Evolutionary conservation across 2,888 invertebrate species (phyloP).

Genomic region (Stomorhina lunata): DNA sequence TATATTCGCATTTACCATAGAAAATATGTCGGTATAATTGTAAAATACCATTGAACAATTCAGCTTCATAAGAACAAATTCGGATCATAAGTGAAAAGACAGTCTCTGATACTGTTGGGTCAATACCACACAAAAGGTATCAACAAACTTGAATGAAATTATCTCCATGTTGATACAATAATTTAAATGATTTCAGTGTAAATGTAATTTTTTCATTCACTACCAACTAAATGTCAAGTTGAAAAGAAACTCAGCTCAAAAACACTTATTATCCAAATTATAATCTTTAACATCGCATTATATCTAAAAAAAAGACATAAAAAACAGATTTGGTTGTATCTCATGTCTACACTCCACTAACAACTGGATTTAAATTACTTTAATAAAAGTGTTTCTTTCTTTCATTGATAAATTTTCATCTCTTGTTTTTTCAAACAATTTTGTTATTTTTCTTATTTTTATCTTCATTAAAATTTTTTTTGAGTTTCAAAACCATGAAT

Average conservation of each 20-base stretch:
- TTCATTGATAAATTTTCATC: neutral
- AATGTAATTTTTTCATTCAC: neutral
- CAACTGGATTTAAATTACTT: neutral
- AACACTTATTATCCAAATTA: neutral
- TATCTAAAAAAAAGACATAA: neutral
- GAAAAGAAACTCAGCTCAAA: neutral
- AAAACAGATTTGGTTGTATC: neutral
- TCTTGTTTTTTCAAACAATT: neutral
- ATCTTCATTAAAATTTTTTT: neutral
- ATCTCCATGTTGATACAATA: neutral
- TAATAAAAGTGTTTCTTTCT: neutral
- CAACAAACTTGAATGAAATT: neutral
- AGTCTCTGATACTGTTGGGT: too few species aligned
- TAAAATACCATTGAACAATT: too few species aligned
- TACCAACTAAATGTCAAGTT: neutral
- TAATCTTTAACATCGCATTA: neutral
- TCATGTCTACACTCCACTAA: neutral
- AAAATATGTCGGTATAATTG: too few species aligned
- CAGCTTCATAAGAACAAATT: too few species aligned
- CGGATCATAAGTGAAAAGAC: too few species aligned
- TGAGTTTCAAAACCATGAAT: neutral
- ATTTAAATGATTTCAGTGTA: neutral
- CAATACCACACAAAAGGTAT: neutral
- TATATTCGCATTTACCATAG: too few species aligned
- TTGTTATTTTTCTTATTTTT: neutral